Base-by-base conservation (phyloP, 2,888 invertebrate species). In the Reticulitermes lucifugus region DNA sequence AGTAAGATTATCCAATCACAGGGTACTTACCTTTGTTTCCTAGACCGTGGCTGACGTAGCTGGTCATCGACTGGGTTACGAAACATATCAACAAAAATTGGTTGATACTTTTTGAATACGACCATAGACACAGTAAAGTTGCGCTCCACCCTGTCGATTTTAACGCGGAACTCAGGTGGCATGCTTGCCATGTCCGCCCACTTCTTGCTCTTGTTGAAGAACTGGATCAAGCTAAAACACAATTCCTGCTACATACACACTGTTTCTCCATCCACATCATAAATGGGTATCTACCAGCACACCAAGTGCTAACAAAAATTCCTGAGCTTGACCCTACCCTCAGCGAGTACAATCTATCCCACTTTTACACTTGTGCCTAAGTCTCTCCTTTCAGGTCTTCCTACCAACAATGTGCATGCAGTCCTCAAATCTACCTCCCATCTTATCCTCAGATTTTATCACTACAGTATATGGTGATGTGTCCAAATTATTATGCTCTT, bases 171-270 rank as follows among this genome's bases (percentile, higher is more conserved):
- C 85, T 96, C 96, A 88, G 95, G 94, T 0, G 97, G 94, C 91
- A 98, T 93, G 87, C 95, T 95, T 1, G 97, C 96, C 98, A 99
- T 98, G 89, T 98, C 97, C 86, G 96, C 95, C 99, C 99, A 99
- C 89, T 96, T 96, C 90, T 97, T 96, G 89, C 98, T 98, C 92
- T 98, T 98, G 87, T 94, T 95, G 90, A 99, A 98, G 91, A 99
- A 99, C 89, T 98, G 96, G 86, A 96, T 96, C 86, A 99, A 93
- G 89, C 98, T 98, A 73, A 3, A 73, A 73, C 35, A 35, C 21
- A 73, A 41, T 65, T 65, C 25, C 3, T 25, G n/a, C 25, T 55
- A 65, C 4, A 65, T 55, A 55, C 12, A 55, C 55, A 18, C 18
- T 6, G 46, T 46, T 46, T 46, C 46, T 46, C 12, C 10, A 46